Percentiles rank a stretch among this genome's conserved stretches.
Evolutionary conservation across 2,113 vertebrate species (phyloP).

Genomic region (Mungos mungo): DNA sequence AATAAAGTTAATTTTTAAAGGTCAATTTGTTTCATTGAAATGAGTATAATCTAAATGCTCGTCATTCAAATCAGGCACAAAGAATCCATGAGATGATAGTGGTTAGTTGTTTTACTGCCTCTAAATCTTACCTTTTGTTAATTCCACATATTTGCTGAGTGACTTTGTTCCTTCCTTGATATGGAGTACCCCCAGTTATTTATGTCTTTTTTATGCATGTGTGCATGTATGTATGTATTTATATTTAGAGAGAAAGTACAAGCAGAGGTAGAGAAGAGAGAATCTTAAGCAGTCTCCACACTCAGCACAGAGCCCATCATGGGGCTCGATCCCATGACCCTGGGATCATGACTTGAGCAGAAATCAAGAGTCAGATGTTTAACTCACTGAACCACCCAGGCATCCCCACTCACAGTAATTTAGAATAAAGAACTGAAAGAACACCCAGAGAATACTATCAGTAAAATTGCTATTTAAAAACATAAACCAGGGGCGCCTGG

Average conservation of each 20-base stretch:
- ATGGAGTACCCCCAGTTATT: not conserved
- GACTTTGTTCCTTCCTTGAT: not conserved
- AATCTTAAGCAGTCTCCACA: too few relatives aligned
- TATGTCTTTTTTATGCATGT: too few relatives aligned
- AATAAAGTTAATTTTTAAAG: not conserved
- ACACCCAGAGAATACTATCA: not conserved
- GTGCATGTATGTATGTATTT: too few relatives aligned
- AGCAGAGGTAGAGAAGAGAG: too few relatives aligned
- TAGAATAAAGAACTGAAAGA: not conserved
- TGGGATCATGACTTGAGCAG: too few relatives aligned
- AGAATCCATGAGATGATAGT: not conserved
- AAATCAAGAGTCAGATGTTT: too few relatives aligned
- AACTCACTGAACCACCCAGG: too few relatives aligned
- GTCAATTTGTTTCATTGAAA: not conserved
- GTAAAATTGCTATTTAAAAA: slow-evolving; percentile 32
- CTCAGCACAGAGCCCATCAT: too few relatives aligned
- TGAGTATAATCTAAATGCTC: not conserved
- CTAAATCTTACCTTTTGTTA: not conserved
- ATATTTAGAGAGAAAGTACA: too few relatives aligned
- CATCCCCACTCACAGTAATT: not conserved
- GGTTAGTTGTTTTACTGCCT: not conserved
- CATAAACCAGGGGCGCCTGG: not conserved
- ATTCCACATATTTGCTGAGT: not conserved
- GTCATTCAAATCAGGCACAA: not conserved
- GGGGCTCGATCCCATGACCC: too few relatives aligned